phyloP scores from a whole-genome alignment of 2,888 invertebrate species.

The Incurvaria masculella region DNA sequence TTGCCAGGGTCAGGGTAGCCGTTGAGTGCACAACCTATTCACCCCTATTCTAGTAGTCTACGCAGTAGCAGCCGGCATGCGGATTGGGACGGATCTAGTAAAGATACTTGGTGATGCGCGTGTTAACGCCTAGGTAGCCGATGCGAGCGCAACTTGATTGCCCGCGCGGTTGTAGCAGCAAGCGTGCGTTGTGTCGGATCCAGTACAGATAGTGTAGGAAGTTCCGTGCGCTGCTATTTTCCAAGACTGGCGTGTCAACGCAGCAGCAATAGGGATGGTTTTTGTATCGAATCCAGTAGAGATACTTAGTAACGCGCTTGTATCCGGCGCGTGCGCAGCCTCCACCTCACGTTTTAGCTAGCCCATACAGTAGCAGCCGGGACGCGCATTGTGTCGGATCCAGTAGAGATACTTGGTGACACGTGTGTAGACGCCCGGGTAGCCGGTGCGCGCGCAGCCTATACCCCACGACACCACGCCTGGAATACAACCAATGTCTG shows the following conservation, averaged over 20 bases:
- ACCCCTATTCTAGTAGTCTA: too few relatives aligned
- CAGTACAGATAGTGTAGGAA: too few relatives aligned
- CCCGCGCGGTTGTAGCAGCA: too few relatives aligned
- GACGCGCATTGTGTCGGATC: conserved; percentile 71
- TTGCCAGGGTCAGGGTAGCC: too few relatives aligned
- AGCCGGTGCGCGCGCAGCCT: conserved; percentile 79
- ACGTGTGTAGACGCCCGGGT: conserved; percentile 83
- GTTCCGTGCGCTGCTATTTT: too few relatives aligned
- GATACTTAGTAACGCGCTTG: too few relatives aligned
- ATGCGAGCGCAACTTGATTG: conserved; percentile 79
- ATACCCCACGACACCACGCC: conserved; percentile 88
- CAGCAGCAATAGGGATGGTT: conserved; percentile 79
- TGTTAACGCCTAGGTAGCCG: conserved; percentile 84
- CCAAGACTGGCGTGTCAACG: conserved; percentile 38
- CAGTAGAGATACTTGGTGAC: conserved; percentile 79
- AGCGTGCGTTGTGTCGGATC: too few relatives aligned
- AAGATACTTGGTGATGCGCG: conserved; percentile 75
- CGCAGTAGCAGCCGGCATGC: conserved; percentile 76
- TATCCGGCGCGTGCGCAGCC: conserved; percentile 72
- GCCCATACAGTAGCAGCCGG: conserved; percentile 76
- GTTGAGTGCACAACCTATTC: too few relatives aligned
- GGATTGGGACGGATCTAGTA: conserved; percentile 77
- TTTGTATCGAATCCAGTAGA: too few relatives aligned
- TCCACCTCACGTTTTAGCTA: conserved; percentile 19
- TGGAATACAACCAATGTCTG: conserved; percentile 25